Evolutionary conservation across 35 echinoderm and acorn worm species (phyloP).

Genomic region (Amphiura filiformis): DNA sequence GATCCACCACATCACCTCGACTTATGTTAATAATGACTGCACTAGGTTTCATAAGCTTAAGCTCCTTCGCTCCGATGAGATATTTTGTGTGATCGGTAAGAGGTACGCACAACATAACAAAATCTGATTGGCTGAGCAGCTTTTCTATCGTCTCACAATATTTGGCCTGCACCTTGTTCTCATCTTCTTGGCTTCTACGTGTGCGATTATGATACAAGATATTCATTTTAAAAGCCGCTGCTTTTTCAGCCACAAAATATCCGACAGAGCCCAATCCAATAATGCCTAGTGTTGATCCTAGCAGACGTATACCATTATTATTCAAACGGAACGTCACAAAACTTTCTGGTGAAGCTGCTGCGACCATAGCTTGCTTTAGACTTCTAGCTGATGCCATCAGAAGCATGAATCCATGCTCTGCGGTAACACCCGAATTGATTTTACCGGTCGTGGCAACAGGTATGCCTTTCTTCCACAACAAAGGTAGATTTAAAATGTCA

Average conservation of each 20-base stretch:
- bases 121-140: neutral
- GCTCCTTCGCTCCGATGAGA: neutral
- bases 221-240: conserved; percentile 58
- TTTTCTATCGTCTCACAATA: neutral
- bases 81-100: neutral
- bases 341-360: neutral
- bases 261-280: conserved; percentile 69
- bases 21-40: neutral
- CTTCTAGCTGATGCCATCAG: neutral
- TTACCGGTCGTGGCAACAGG: neutral
- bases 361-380: neutral
- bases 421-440: neutral
- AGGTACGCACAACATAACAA: neutral
- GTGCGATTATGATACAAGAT: conserved; percentile 65
- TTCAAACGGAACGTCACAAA: neutral
- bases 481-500: neutral
- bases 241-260: conserved; percentile 47
- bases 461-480: neutral
- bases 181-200: conserved; percentile 7
- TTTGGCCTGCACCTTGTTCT: neutral
- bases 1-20: conserved; percentile 19
- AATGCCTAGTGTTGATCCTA: conserved; percentile 59
- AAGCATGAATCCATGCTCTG: neutral
- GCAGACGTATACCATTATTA: conserved; percentile 9
- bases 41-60: neutral